Evolutionary conservation across 2,113 vertebrate species (phyloP).

Genomic region (Marmota flaviventris): DNA sequence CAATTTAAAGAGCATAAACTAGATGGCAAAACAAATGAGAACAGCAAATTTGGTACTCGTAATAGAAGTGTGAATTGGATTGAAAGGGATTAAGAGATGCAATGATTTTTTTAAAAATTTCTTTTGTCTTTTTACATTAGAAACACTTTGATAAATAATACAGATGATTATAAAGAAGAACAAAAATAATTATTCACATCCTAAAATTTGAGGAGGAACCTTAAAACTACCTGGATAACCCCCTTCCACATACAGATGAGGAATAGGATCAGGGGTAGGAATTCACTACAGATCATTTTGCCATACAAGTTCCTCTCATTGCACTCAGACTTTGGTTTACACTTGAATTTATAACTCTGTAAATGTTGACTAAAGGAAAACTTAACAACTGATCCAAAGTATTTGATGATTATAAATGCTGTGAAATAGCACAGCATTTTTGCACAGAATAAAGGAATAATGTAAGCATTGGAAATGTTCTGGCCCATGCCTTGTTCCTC

Average conservation of each 20-base stretch:
- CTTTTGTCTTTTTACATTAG: neutral
- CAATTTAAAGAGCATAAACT: neutral
- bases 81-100: neutral
- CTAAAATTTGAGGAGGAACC: neutral
- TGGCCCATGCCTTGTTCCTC: neutral
- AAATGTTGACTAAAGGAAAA: neutral
- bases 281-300: neutral
- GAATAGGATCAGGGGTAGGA: neutral
- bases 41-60: neutral
- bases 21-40: slow-evolving; percentile 16
- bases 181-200: neutral
- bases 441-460: neutral
- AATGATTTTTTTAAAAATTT: neutral
- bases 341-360: neutral
- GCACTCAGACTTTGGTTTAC: neutral
- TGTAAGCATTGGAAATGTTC: neutral
- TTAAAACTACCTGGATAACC: neutral
- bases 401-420: neutral
- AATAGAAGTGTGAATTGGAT: neutral
- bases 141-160: neutral
- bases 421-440: neutral
- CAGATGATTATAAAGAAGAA: neutral
- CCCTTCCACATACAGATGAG: neutral
- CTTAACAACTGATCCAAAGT: neutral
- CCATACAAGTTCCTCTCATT: neutral